A percentile compares a stretch with the other conserved stretches of the same genome.
Conservation (phyloP, 2,888 invertebrate species). For the Periphyllus acericola region DNA sequence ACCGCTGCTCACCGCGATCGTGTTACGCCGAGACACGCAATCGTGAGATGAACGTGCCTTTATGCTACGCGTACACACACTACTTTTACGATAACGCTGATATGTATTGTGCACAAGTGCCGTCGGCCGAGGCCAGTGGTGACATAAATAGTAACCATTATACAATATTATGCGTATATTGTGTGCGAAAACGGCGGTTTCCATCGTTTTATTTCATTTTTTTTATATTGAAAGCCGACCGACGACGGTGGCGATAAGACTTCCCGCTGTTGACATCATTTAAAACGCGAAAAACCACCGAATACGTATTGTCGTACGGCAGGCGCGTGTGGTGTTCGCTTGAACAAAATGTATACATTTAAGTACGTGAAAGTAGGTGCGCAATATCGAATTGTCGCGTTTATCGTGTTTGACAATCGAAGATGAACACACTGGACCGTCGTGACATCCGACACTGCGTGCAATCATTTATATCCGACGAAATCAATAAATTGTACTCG, state of each 20-base stretch:
- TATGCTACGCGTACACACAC: no score
- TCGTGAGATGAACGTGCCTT: background rate
- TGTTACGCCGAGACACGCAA: constrained; percentile 43
- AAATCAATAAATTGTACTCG: no score
- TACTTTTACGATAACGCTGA: background rate
- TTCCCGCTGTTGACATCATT: background rate
- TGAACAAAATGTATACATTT: background rate
- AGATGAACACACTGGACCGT: background rate
- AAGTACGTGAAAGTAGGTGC: no score
- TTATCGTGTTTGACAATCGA: constrained; percentile 17
- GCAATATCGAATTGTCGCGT: constrained; percentile 10
- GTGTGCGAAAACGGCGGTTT: background rate
- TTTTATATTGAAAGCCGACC: background rate
- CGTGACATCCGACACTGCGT: background rate
- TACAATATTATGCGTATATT: background rate
- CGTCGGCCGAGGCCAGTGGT: background rate
- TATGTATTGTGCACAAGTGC: background rate
- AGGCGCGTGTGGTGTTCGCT: background rate
- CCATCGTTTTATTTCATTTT: background rate
- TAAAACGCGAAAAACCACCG: background rate
- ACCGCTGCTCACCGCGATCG: constrained; percentile 16
- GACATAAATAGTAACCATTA: background rate
- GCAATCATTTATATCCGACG: background rate
- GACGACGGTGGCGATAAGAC: background rate
- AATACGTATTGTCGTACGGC: background rate